Conservation (phyloP, 2,113 vertebrate genomes). For the Progne subis region DNA sequence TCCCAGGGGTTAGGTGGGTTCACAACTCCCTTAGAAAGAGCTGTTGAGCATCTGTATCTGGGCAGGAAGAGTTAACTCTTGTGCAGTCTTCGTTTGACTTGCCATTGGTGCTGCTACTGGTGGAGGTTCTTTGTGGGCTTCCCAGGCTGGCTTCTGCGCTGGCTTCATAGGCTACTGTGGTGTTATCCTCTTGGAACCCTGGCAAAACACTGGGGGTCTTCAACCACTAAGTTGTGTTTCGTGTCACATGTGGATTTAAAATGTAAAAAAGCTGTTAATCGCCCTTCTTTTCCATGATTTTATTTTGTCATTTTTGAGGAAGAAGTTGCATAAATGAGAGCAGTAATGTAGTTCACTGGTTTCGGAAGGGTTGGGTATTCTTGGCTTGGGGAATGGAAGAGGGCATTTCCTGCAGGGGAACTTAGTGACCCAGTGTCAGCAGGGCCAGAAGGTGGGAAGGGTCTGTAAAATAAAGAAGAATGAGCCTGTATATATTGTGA, state of each 20-base stretch:
- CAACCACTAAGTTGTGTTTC: not conserved
- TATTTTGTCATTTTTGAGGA: not conserved
- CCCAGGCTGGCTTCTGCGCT: not conserved
- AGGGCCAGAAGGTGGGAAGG: not conserved
- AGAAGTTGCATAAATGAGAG: not conserved
- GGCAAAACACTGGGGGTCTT: not conserved
- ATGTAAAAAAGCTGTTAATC: not conserved
- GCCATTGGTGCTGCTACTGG: rapidly evolving
- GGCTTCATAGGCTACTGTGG: not conserved
- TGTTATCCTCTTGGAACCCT: not conserved
- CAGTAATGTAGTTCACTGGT: not conserved
- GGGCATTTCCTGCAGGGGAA: not conserved
- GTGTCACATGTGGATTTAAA: not conserved
- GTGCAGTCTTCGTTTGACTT: not conserved
- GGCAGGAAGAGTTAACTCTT: not conserved
- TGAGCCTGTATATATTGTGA: not conserved
- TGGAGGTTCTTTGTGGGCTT: not conserved
- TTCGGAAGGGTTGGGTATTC: not conserved
- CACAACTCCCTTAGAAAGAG: not conserved
- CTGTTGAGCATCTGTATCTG: not conserved
- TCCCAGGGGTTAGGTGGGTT: not conserved
- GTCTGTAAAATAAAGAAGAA: not conserved
- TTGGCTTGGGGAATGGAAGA: not conserved
- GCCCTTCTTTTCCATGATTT: not conserved
- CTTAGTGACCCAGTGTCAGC: not conserved